phyloP scores from a whole-genome alignment of 2,113 vertebrate species.

The Lichenostomus cassidix region DNA sequence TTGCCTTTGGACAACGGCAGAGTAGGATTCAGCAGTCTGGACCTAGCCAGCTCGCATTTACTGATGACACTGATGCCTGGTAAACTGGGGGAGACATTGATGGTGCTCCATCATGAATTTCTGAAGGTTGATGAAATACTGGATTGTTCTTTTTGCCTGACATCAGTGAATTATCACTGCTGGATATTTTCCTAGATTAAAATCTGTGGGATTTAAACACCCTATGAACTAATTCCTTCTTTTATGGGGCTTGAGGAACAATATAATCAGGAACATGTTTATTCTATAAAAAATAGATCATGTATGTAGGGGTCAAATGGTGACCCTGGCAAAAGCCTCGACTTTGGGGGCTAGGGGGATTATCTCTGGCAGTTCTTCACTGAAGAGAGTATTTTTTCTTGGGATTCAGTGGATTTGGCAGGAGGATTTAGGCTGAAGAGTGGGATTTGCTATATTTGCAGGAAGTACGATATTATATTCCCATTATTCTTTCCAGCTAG shows the following conservation, averaged over 20 bases:
- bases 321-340: not conserved
- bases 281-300: not conserved
- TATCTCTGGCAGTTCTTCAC: not conserved
- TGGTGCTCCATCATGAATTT: not conserved
- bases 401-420: not conserved
- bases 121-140: not conserved
- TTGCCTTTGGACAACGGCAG: not conserved
- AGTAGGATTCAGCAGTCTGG: not conserved
- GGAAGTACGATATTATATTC: not conserved
- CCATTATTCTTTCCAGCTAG: not conserved
- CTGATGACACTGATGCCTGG: not conserved
- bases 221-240: not conserved
- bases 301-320: not conserved
- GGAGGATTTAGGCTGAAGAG: not conserved
- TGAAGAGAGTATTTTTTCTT: not conserved
- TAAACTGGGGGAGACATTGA: not conserved
- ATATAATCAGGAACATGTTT: not conserved
- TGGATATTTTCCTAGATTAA: conserved; percentile 6
- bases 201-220: not conserved
- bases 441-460: not conserved
- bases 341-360: not conserved
- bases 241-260: not conserved
- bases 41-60: not conserved
- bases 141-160: not conserved
- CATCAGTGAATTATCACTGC: not conserved